phyloP scores from a whole-genome alignment of 2,113 vertebrate genomes.

The Rutilus rutilus region DNA sequence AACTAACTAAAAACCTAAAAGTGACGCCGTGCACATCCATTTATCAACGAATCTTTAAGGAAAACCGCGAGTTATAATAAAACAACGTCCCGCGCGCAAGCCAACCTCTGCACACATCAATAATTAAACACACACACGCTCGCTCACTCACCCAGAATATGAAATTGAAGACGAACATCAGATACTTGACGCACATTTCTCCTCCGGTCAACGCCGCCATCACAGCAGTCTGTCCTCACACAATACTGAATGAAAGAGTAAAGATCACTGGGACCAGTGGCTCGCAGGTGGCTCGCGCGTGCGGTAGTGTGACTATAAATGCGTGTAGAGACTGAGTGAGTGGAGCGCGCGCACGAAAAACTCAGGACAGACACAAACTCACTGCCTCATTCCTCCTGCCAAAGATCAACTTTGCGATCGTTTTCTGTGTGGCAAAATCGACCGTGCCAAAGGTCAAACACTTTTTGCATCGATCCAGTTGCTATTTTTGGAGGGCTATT shows the following conservation, averaged over 20 bases:
- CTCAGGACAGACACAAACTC: neutral
- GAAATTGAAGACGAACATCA: constrained; percentile 94
- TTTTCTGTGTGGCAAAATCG: neutral
- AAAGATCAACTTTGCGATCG: neutral
- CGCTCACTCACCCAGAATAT: constrained; percentile 90
- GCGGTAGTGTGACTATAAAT: neutral
- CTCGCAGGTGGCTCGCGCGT: constrained; percentile 7
- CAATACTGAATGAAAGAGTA: constrained; percentile 2
- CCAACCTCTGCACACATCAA: neutral
- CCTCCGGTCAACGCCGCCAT: constrained; percentile 88
- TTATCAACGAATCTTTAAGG: neutral
- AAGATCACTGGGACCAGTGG: neutral
- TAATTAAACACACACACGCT: neutral
- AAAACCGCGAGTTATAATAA: neutral
- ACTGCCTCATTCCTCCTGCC: neutral
- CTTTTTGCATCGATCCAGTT: neutral
- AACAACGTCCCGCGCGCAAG: constrained; percentile 9
- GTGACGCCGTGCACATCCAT: neutral
- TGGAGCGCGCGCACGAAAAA: constrained; percentile 23
- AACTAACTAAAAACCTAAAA: neutral
- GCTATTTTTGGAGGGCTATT: neutral
- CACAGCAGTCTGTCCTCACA: neutral
- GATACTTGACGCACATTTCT: constrained; percentile 91
- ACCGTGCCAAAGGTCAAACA: neutral
- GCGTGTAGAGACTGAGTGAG: neutral